phyloP scores from a whole-genome alignment of 2,888 invertebrate genomes.

The Pseudococcus longispinus region DNA sequence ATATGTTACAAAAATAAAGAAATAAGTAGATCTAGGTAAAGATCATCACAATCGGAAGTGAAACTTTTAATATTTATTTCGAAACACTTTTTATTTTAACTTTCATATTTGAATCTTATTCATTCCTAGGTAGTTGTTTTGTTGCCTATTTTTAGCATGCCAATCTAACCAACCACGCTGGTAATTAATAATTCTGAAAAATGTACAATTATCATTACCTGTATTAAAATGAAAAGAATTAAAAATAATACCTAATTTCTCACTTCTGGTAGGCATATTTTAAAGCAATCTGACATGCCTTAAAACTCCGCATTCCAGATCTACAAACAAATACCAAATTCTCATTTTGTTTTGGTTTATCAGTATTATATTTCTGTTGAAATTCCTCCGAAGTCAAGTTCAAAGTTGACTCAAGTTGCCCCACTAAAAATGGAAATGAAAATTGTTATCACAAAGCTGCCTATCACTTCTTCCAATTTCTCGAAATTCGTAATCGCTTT shows the following conservation, averaged over 20 bases:
- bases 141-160: neutral
- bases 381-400: neutral
- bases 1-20: too few relatives aligned
- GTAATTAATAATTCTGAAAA: neutral
- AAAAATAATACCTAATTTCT: neutral
- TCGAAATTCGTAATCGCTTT: too few relatives aligned
- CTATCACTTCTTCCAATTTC: too few relatives aligned
- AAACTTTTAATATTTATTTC: too few relatives aligned
- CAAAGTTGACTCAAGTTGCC: neutral
- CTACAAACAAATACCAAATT: slow-evolving; percentile 53
- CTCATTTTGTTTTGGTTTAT: neutral
- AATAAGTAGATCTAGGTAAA: too few relatives aligned
- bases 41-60: too few relatives aligned
- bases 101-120: neutral
- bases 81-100: too few relatives aligned
- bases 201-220: neutral
- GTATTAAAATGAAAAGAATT: neutral
- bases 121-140: neutral
- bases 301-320: slow-evolving; percentile 48
- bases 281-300: slow-evolving; percentile 45
- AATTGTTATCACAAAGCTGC: too few relatives aligned
- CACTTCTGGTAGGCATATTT: slow-evolving; percentile 48
- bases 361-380: neutral
- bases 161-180: neutral
- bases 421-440: neutral